Conservation (phyloP, 2,113 vertebrate genomes). For the Centrocercus urophasianus region DNA sequence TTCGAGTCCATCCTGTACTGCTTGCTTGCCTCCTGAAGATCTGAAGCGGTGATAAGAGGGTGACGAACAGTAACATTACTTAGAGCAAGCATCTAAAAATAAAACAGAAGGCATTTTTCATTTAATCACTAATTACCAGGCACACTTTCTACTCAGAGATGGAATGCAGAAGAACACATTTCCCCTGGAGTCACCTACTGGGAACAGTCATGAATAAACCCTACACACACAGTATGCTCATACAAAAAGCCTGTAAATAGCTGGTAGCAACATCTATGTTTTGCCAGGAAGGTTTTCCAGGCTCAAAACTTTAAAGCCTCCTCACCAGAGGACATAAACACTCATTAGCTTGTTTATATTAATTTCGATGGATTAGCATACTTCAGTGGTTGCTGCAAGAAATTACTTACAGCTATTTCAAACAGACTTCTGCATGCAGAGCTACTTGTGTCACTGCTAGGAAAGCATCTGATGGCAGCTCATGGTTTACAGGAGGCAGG, state of each 20-base stretch:
- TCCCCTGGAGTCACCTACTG: background rate
- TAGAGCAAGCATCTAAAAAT: slow-evolving; percentile 84
- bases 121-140: background rate
- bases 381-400: background rate
- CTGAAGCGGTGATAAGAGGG: slow-evolving; percentile 76
- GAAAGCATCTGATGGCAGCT: fast-evolving
- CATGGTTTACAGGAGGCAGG: fast-evolving
- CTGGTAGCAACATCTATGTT: background rate
- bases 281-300: background rate
- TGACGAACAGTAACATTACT: slow-evolving; percentile 78
- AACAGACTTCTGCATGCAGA: fast-evolving
- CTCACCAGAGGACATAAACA: background rate
- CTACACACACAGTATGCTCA: fast-evolving
- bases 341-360: background rate
- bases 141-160: background rate
- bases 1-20: slow-evolving; percentile 83
- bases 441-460: background rate
- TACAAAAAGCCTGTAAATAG: fast-evolving
- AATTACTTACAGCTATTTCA: background rate
- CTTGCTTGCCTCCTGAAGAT: slow-evolving; percentile 87
- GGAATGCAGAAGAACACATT: background rate
- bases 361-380: background rate
- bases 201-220: background rate
- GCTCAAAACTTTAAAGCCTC: background rate
- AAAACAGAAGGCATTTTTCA: background rate